Evolutionary conservation across 1,140 invertebrate genomes (phyloP).

Genomic region (Carposina sasakii): DNA sequence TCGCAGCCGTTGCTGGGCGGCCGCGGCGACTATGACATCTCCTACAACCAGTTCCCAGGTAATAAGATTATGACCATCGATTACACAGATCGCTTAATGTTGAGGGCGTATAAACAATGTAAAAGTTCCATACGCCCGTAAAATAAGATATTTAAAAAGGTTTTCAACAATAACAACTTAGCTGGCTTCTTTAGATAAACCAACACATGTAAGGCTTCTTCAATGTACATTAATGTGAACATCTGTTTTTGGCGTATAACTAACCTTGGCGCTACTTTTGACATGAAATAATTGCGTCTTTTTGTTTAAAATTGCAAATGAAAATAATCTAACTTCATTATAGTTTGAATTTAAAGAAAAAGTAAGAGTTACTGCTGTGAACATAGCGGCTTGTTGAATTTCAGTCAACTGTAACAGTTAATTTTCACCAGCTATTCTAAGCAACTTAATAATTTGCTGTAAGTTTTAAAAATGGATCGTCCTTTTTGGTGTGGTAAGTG

Average conservation of each 20-base stretch:
- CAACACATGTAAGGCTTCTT: slow-evolving; percentile 35
- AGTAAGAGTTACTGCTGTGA: slow-evolving; percentile 32
- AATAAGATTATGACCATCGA: too few species aligned
- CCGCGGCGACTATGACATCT: slow-evolving; percentile 83
- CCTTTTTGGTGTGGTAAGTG: slow-evolving; percentile 54
- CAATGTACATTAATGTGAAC: slow-evolving; percentile 2
- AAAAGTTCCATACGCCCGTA: too few species aligned
- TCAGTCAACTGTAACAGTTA: slow-evolving; percentile 52
- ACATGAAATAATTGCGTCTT: slow-evolving; percentile 16
- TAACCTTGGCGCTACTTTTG: slow-evolving; percentile 16
- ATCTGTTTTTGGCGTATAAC: slow-evolving; percentile 9
- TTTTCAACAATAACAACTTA: slow-evolving; percentile 13
- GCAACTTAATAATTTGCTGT: slow-evolving; percentile 29
- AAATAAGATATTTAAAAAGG: too few species aligned
- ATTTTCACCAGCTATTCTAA: slow-evolving; percentile 17
- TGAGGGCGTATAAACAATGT: too few species aligned
- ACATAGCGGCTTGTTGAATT: slow-evolving; percentile 50
- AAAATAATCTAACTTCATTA: slow-evolving; percentile 42
- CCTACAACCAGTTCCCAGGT: slow-evolving; percentile 89
- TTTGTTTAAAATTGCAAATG: slow-evolving; percentile 25
- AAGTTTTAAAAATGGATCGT: slow-evolving; percentile 40
- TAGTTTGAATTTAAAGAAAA: slow-evolving; percentile 16
- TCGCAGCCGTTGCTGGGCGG: slow-evolving; percentile 90
- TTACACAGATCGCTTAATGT: too few species aligned
- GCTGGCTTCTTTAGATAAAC: too few species aligned